Evolutionary conservation across 92 coral and sea anemone genomes (phyloP).

Genomic region (Zoanthus sociatus): DNA sequence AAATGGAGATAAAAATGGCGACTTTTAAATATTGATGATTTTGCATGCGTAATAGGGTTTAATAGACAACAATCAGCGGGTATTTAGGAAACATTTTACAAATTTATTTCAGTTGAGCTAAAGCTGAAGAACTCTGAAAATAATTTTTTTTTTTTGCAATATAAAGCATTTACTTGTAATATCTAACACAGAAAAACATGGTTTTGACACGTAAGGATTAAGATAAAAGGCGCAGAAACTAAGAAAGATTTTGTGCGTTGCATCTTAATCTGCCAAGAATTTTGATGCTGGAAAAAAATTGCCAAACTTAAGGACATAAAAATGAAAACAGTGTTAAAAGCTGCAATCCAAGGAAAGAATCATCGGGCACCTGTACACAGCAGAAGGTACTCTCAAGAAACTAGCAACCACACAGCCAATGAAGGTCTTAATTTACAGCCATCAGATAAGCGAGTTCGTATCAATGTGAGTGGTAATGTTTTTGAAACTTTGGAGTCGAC

Average conservation of each 20-base stretch:
- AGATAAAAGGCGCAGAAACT: background rate
- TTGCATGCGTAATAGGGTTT: slow-evolving; percentile 9
- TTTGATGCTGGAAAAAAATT: background rate
- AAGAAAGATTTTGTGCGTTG: background rate
- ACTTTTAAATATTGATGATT: slow-evolving; percentile 27
- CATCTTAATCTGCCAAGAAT: background rate
- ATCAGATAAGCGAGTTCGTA: slow-evolving; percentile 51
- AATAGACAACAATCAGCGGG: slow-evolving; percentile 19
- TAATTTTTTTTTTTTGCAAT: background rate
- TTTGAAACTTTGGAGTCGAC: slow-evolving; percentile 90
- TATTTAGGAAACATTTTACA: slow-evolving; percentile 12
- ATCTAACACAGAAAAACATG: background rate
- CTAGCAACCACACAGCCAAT: background rate
- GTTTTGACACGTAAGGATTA: no score
- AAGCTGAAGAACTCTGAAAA: background rate
- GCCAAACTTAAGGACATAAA: background rate
- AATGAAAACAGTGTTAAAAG: slow-evolving; percentile 32
- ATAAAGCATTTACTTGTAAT: background rate
- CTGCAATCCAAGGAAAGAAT: slow-evolving; percentile 9
- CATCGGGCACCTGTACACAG: background rate
- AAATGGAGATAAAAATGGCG: background rate
- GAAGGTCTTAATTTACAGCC: background rate
- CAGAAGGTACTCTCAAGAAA: slow-evolving; percentile 22
- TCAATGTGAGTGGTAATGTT: slow-evolving; percentile 86
- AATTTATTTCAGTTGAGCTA: background rate